Conservation (phyloP, 2,888 invertebrate species). For the Tuta absoluta region DNA sequence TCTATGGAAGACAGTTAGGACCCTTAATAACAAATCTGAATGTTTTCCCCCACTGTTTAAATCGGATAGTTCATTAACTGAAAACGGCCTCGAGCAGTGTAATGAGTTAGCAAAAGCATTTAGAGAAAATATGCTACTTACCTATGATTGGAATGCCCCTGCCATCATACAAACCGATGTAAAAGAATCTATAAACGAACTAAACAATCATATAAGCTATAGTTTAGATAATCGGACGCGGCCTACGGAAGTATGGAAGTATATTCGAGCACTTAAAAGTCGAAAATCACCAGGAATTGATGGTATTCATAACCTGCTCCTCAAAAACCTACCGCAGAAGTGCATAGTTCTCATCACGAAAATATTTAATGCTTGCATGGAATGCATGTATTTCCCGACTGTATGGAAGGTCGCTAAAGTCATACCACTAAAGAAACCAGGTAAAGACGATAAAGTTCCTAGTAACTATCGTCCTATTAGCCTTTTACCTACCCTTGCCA, state of each 20-base stretch:
- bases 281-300: not conserved
- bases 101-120: not conserved
- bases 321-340: not conserved
- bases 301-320: not conserved
- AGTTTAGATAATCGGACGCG: not conserved
- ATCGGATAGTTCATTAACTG: not conserved
- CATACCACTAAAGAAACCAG: not conserved
- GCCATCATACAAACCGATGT: too few relatives aligned
- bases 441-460: not conserved
- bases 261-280: not conserved
- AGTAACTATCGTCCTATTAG: not conserved
- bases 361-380: not conserved
- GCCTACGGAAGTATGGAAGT: not conserved
- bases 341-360: not conserved
- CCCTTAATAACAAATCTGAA: not conserved
- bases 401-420: not conserved
- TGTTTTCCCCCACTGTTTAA: not conserved
- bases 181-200: not conserved
- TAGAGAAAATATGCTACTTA: not conserved
- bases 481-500: not conserved
- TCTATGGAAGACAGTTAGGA: not conserved
- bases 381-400: not conserved
- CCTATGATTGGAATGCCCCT: not conserved
- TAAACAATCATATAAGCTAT: too few relatives aligned
- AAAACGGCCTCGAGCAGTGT: not conserved